phyloP scores from a whole-genome alignment of 2,797 vertebrate genomes.

The Micropoecilia bifurca region DNA sequence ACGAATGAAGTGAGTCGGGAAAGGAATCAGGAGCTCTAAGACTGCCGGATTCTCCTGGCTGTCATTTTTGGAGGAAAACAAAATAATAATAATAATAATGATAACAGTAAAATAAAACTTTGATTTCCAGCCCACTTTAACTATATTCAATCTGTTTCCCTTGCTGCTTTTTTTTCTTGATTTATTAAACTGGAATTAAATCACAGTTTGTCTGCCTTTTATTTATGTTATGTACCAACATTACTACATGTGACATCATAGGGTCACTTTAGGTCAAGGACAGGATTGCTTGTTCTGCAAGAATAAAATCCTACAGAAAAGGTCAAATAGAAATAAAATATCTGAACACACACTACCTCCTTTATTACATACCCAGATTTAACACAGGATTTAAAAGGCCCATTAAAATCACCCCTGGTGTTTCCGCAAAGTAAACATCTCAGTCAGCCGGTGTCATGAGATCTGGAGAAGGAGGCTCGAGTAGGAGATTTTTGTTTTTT shows the following conservation, averaged over 20 bases:
- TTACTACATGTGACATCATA: neutral
- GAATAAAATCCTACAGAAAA: neutral
- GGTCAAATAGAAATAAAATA: neutral
- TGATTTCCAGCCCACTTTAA: neutral
- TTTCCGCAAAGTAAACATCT: neutral
- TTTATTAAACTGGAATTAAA: slow-evolving; percentile 57
- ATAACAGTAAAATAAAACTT: slow-evolving; percentile 1
- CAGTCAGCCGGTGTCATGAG: neutral
- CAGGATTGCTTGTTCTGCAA: no score
- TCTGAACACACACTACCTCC: neutral
- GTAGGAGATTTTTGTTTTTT: neutral
- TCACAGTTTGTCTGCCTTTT: slow-evolving; percentile 35
- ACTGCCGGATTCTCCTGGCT: slow-evolving; percentile 38
- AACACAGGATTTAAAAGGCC: neutral
- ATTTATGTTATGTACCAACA: slow-evolving; percentile 12
- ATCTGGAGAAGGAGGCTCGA: neutral
- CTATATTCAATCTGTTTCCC: slow-evolving; percentile 26
- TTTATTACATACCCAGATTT: neutral
- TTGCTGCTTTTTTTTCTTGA: slow-evolving; percentile 25
- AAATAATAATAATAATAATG: neutral
- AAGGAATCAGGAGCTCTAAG: slow-evolving; percentile 31
- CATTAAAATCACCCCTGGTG: neutral
- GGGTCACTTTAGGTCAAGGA: no score
- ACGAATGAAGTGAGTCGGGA: slow-evolving; percentile 21
- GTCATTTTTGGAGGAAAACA: neutral